Evolutionary conservation across 2,888 invertebrate genomes (phyloP).

Genomic region (Agrenia bidenticulata): DNA sequence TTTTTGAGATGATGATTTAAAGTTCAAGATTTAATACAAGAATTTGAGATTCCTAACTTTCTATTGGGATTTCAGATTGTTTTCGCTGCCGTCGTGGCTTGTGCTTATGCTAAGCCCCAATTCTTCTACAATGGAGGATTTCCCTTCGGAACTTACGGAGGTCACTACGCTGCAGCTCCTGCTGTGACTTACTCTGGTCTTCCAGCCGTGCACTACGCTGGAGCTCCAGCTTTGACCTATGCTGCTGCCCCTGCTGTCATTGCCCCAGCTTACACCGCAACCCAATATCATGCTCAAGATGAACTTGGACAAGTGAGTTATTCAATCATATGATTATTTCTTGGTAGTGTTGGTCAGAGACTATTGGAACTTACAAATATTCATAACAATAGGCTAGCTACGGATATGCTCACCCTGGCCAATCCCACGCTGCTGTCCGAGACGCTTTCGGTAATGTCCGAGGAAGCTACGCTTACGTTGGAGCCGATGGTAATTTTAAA

Average conservation of each 20-base stretch:
- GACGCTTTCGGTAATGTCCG: constrained; percentile 50
- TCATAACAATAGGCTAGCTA: constrained; percentile 4
- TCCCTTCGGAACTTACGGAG: neutral
- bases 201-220: constrained; percentile 24
- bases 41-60: too few relatives aligned
- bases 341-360: too few relatives aligned
- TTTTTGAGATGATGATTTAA: too few relatives aligned
- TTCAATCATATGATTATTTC: constrained; percentile 16
- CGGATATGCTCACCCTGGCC: constrained; percentile 55
- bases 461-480: constrained; percentile 56
- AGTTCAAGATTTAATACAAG: constrained; percentile 55
- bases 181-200: constrained; percentile 23
- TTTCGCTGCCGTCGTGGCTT: constrained; percentile 61
- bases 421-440: constrained; percentile 56
- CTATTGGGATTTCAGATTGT: constrained; percentile 59
- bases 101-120: constrained; percentile 54
- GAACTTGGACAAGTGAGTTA: constrained; percentile 55
- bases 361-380: constrained; percentile 9
- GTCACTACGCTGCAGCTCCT: constrained; percentile 26
- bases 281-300: constrained; percentile 53
- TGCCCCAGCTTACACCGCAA: constrained; percentile 45
- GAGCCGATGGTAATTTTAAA: constrained; percentile 55
- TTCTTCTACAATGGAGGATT: constrained; percentile 30
- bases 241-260: constrained; percentile 31
- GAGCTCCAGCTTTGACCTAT: constrained; percentile 30